phyloP scores from a whole-genome alignment of 2,113 vertebrate genomes.

The Rhinolophus ferrumequinum region DNA sequence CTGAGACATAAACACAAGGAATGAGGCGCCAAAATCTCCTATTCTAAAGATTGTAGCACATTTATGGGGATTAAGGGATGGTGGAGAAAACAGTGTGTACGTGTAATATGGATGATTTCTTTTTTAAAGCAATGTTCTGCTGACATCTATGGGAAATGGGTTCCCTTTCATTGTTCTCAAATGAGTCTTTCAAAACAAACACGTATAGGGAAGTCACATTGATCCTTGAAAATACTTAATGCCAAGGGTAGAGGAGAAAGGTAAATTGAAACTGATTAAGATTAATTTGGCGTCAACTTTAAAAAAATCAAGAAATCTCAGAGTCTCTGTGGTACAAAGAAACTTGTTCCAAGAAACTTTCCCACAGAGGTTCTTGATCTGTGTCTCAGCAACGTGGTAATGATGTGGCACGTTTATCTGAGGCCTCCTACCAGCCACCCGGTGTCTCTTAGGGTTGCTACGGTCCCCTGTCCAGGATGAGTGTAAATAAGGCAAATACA shows the following conservation, averaged over 20 bases:
- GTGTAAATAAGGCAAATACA: too few species aligned
- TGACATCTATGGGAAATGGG: not conserved
- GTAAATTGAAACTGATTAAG: not conserved
- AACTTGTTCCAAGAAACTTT: not conserved
- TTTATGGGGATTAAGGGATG: too few species aligned
- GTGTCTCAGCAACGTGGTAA: not conserved
- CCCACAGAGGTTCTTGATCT: not conserved
- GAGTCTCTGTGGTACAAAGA: not conserved
- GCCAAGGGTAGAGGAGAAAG: not conserved
- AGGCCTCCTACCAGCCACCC: not conserved
- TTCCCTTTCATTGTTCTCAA: not conserved
- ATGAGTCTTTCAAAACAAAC: not conserved
- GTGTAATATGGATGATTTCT: not conserved
- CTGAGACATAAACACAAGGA: not conserved
- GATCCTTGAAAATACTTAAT: not conserved
- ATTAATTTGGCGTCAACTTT: not conserved
- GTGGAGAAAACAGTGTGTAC: not conserved
- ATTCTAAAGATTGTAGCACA: not conserved
- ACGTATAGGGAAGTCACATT: not conserved
- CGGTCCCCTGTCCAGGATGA: not conserved
- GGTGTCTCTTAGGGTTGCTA: accelerated
- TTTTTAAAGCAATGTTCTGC: not conserved
- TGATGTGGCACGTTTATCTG: not conserved
- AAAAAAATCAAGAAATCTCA: not conserved
- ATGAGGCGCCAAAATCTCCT: not conserved